Evolutionary conservation across 2,888 invertebrate genomes (phyloP).

Genomic region (Chaetoderma sp.): DNA sequence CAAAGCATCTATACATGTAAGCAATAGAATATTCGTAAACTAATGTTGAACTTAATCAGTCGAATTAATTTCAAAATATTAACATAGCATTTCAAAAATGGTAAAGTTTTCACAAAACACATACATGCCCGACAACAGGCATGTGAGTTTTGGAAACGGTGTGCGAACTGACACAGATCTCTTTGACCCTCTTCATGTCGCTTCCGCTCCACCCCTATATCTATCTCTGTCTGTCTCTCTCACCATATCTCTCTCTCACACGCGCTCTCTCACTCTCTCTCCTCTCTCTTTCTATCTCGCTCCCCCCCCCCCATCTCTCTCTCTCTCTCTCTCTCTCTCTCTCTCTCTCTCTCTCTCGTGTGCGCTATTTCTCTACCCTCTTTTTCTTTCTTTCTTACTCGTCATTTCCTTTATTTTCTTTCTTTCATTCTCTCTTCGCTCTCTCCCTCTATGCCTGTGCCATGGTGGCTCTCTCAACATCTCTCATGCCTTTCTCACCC

Average conservation of each 20-base stretch:
- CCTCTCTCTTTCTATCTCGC: too few relatives aligned
- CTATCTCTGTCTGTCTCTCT: background rate
- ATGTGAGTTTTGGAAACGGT: too few relatives aligned
- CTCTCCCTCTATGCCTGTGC: background rate
- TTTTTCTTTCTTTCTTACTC: background rate
- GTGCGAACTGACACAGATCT: background rate
- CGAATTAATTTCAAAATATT: too few relatives aligned
- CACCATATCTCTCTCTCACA: too few relatives aligned
- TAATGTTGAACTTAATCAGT: background rate
- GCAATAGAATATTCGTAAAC: background rate
- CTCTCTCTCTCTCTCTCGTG: too few relatives aligned
- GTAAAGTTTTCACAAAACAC: background rate
- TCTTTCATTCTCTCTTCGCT: background rate
- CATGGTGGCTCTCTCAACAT: background rate
- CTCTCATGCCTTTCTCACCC: too few relatives aligned
- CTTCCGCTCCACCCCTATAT: background rate
- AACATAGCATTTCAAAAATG: background rate
- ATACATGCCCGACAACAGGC: background rate
- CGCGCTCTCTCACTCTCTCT: too few relatives aligned
- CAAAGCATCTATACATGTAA: background rate
- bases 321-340: background rate
- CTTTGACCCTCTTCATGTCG: background rate
- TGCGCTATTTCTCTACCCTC: background rate
- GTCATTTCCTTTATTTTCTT: background rate
- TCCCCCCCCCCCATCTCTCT: too few relatives aligned